Percentiles rank a stretch among this genome's conserved stretches.
phyloP scores from a whole-genome alignment of 2,888 invertebrate genomes.

The Atethmia centrago region DNA sequence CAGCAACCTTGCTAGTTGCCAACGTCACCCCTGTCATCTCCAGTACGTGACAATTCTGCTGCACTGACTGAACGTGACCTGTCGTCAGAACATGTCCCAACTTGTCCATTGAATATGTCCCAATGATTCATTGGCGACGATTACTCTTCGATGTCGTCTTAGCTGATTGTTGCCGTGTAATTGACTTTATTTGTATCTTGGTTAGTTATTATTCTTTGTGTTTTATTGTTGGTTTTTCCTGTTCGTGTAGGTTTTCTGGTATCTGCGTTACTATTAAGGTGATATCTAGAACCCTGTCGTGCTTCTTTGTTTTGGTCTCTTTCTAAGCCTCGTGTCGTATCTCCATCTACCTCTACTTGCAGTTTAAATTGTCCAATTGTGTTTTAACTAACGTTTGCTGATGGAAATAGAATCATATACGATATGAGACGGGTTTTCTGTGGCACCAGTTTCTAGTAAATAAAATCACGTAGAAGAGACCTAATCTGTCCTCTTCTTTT shows the following conservation, averaged over 20 bases:
- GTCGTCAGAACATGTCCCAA: slow-evolving; percentile 49
- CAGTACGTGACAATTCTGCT: slow-evolving; percentile 59
- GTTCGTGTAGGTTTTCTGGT: background rate
- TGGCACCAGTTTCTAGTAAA: too few relatives aligned
- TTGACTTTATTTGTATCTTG: slow-evolving; percentile 29
- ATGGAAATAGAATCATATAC: too few relatives aligned
- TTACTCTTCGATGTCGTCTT: slow-evolving; percentile 36
- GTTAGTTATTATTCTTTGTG: slow-evolving; percentile 15
- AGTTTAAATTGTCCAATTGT: too few relatives aligned
- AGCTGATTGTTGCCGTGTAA: slow-evolving; percentile 9
- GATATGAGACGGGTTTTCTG: too few relatives aligned
- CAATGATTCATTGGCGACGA: slow-evolving; percentile 44
- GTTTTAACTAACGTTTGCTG: too few relatives aligned
- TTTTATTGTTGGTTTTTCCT: slow-evolving; percentile 10
- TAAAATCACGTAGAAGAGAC: too few relatives aligned
- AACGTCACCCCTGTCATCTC: slow-evolving; percentile 40
- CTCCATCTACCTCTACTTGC: background rate
- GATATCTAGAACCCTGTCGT: background rate
- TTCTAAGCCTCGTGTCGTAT: background rate
- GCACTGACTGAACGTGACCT: slow-evolving; percentile 55
- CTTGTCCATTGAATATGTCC: slow-evolving; percentile 46
- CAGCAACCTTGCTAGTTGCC: slow-evolving; percentile 36
- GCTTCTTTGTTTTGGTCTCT: background rate
- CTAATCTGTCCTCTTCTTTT: too few relatives aligned
- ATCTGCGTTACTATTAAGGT: background rate